phyloP scores from a whole-genome alignment of 2,888 invertebrate species.

The Rutpela maculata region DNA sequence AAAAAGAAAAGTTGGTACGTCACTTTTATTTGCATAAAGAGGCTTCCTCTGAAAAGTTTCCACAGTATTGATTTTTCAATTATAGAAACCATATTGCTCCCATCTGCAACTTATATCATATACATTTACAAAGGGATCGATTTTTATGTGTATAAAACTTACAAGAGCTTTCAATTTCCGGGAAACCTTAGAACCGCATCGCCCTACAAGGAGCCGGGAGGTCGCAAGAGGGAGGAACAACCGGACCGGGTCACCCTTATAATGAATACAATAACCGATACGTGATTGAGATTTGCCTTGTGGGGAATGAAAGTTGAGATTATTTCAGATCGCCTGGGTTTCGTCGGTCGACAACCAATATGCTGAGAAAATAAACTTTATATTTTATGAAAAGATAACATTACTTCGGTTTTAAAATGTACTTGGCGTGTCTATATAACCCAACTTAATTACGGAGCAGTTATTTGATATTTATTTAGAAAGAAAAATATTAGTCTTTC shows the following conservation, averaged over 20 bases:
- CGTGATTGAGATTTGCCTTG: constrained; percentile 51
- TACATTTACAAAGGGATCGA: constrained; percentile 48
- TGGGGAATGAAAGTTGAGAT: constrained; percentile 50
- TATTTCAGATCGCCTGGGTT: constrained; percentile 45
- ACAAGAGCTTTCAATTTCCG: constrained; percentile 56
- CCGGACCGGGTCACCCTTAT: constrained; percentile 45
- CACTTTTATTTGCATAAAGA: neutral
- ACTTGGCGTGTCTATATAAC: constrained; percentile 1
- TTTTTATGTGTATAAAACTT: constrained; percentile 46
- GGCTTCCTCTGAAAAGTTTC: neutral
- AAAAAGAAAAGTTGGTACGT: neutral
- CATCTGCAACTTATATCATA: constrained; percentile 31
- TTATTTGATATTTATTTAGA: neutral
- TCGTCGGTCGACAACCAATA: constrained; percentile 51
- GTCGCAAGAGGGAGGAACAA: constrained; percentile 38
- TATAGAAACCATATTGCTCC: constrained; percentile 45
- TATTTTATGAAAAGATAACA: constrained; percentile 55
- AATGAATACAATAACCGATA: constrained; percentile 57
- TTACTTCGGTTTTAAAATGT: constrained; percentile 37
- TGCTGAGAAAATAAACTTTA: constrained; percentile 55
- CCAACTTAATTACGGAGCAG: neutral
- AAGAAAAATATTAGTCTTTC: neutral
- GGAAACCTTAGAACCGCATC: constrained; percentile 50
- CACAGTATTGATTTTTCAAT: constrained; percentile 49
- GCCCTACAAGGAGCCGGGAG: constrained; percentile 34